Evolutionary conservation across 2,797 vertebrate genomes (phyloP).

Genomic region (Sebastes diploproa): DNA sequence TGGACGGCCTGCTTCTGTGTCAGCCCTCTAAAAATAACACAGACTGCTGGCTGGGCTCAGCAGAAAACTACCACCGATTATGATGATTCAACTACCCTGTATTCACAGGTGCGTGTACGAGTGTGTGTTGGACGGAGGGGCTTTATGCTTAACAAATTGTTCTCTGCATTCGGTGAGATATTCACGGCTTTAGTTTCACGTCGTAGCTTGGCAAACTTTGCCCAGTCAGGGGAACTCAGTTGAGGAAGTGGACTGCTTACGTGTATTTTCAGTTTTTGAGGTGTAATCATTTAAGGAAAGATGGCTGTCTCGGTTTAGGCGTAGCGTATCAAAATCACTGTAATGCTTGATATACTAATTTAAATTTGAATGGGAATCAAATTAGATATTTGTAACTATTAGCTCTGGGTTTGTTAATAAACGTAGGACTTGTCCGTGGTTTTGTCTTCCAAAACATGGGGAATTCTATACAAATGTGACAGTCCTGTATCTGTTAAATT

Average conservation of each 20-base stretch:
- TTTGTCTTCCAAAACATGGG: conserved; percentile 6
- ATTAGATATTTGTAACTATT: conserved; percentile 6
- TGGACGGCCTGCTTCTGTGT: conserved; percentile 79
- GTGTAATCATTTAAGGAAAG: not conserved
- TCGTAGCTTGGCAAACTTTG: conserved; percentile 30
- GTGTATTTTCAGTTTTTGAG: conserved; percentile 18
- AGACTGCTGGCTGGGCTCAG: conserved; percentile 79
- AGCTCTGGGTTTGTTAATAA: not conserved
- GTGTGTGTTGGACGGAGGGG: conserved; percentile 43
- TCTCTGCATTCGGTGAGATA: conserved; percentile 21
- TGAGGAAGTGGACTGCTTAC: not conserved
- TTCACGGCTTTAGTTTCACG: conserved; percentile 37
- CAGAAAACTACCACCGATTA: conserved; percentile 81
- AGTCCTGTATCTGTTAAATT: conserved; percentile 50
- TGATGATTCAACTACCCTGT: conserved; percentile 82
- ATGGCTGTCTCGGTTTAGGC: not conserved
- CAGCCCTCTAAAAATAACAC: conserved; percentile 82
- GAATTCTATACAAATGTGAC: conserved; percentile 16
- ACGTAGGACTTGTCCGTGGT: not conserved
- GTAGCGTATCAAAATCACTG: not conserved
- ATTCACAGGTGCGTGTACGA: conserved; percentile 72
- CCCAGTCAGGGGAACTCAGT: conserved; percentile 8
- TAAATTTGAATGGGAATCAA: not conserved
- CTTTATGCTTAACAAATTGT: conserved; percentile 61
- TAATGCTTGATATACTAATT: not conserved